Percentiles rank a stretch among this genome's conserved stretches.
Conservation (phyloP, 1,140 invertebrate genomes). For the Asbolus verrucosus region DNA sequence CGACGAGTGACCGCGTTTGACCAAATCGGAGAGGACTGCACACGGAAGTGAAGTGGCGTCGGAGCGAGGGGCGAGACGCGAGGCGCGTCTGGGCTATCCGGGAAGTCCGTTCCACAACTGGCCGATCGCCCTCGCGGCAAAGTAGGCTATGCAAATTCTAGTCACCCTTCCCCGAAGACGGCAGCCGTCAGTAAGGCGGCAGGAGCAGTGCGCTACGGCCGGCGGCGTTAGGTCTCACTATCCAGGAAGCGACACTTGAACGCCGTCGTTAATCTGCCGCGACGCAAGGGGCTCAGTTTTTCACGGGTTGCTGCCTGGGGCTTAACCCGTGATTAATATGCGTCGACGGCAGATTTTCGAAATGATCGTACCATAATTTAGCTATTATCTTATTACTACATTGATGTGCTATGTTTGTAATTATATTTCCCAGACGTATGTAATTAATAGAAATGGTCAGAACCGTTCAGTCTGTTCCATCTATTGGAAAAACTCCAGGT, state of each 20-base stretch:
- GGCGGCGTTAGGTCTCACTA: constrained; percentile 58
- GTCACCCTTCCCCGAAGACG: constrained; percentile 48
- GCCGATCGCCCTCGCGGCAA: constrained; percentile 43
- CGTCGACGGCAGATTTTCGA: constrained; percentile 44
- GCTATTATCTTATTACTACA: constrained; percentile 54
- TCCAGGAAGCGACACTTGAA: constrained; percentile 61
- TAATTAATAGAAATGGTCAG: constrained; percentile 50
- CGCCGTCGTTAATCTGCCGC: constrained; percentile 59
- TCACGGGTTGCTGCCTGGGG: constrained; percentile 61
- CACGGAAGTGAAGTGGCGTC: constrained; percentile 26
- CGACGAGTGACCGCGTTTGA: background rate
- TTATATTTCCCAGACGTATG: constrained; percentile 55
- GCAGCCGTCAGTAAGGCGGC: constrained; percentile 36
- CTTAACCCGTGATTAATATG: constrained; percentile 53
- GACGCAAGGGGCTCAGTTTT: constrained; percentile 63
- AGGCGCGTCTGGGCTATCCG: constrained; percentile 20
- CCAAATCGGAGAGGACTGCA: too few species aligned
- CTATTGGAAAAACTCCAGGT: constrained; percentile 43
- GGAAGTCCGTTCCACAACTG: constrained; percentile 45
- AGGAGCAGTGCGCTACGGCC: constrained; percentile 4
- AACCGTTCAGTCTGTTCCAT: constrained; percentile 48
- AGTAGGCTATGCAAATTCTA: constrained; percentile 54
- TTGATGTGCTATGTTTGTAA: constrained; percentile 59
- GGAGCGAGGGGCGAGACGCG: background rate
- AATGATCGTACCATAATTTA: constrained; percentile 48